Evolutionary conservation across 2,888 invertebrate genomes (phyloP), one percentile per base, ranked within the genome.

Genomic region (Athalia cordata): DNA sequence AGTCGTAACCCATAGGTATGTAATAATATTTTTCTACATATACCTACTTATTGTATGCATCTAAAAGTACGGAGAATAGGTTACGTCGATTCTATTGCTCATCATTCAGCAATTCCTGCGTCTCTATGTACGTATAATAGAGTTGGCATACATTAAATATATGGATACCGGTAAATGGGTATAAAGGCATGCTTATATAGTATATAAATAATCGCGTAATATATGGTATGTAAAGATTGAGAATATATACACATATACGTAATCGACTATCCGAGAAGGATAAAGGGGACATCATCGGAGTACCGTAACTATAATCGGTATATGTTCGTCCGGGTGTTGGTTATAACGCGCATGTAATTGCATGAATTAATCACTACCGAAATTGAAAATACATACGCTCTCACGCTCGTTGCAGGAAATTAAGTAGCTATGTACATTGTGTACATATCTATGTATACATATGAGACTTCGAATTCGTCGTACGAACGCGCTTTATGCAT

Each of bases 11-110:
- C 11, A n/a, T 59, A 47, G 47, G 13, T 59, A 57, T 8, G 43
- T 70, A 57, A 29, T 29, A 29, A 29, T 29, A 29, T 29, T 29
- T 29, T 29, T 29, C 29, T 29, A 29, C n/a, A n/a, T n/a, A n/a
- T n/a, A n/a, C n/a, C n/a, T 29, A 29, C 29, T 0, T 29, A 29
- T 29, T 29, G 29, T 47, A 13, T 59, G 59, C n/a, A 72, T 15
- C 45, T 15, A 47, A 13, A n/a, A 7, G 11, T 29, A 3, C 45
- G 47, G 59, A 47, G 72, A 72, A 72, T 72, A 72, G 72, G 72
- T 72, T 57, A 72, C 72, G 47, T 68, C 72, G 59, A 9, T 72
- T 47, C 59, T 72, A 59, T 72, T 72, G 72, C 72, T 72, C 72
- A 72, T 72, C 72, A 57, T 57, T 15, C 11, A 72, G 59, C 59